Evolutionary conservation across 30 jellyfish, hydroid and myxozoan genomes (phyloP).

Genomic region (Aurelia aurita): DNA sequence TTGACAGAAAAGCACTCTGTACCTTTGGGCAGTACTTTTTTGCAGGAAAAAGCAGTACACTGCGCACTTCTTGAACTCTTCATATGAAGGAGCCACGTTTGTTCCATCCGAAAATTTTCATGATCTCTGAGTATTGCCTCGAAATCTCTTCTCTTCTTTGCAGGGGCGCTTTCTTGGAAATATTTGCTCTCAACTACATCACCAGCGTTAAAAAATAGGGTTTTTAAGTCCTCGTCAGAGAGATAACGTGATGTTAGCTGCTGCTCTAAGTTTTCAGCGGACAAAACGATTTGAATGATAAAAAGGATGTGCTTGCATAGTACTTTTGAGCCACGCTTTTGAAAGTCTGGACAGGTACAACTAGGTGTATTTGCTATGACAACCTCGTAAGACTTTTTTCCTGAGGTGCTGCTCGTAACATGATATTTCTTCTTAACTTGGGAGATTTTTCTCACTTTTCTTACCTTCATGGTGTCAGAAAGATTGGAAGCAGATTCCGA

Average conservation of each 20-base stretch:
- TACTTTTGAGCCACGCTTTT: too few species aligned
- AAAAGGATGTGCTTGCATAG: too few species aligned
- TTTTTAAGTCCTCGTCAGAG: neutral
- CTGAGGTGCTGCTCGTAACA: too few species aligned
- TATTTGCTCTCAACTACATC: neutral
- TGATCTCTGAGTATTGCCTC: neutral
- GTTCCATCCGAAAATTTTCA: neutral
- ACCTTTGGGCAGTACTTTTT: neutral
- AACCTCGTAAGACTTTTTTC: too few species aligned
- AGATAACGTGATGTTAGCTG: neutral
- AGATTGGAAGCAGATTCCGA: too few species aligned
- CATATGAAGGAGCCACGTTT: neutral
- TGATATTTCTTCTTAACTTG: too few species aligned
- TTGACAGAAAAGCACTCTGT: neutral
- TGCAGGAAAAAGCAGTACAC: neutral
- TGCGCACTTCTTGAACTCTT: neutral
- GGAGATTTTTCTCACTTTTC: too few species aligned
- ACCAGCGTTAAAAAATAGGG: neutral
- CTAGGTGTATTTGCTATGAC: too few species aligned
- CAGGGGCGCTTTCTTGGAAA: neutral
- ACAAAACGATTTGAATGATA: neutral
- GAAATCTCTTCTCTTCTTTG: neutral
- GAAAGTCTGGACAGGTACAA: neutral
- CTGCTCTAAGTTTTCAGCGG: neutral
- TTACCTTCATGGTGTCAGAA: too few species aligned